Conservation (phyloP, 2,113 vertebrate genomes). For the Piliocolobus tephrosceles region DNA sequence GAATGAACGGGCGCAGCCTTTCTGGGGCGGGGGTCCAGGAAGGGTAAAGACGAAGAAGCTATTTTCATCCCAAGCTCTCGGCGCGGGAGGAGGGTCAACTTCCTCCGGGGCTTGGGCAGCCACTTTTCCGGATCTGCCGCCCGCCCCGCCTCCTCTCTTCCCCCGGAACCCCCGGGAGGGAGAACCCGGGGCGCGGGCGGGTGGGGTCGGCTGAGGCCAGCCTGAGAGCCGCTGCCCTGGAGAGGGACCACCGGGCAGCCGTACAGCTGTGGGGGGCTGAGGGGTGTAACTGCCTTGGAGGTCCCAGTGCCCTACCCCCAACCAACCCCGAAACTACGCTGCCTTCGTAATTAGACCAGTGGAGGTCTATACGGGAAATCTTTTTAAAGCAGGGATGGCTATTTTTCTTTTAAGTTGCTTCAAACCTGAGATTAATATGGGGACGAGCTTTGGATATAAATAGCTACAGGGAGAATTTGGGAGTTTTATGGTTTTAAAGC, state of each 20-base stretch:
- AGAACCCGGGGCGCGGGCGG: not conserved
- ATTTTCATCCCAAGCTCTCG: slow-evolving; percentile 1
- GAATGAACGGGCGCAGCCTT: not conserved
- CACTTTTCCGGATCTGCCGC: slow-evolving; percentile 42
- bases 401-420: slow-evolving; percentile 61
- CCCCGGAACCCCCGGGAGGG: not conserved
- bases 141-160: not conserved
- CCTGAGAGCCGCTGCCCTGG: not conserved
- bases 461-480: slow-evolving; percentile 56
- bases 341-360: not conserved
- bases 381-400: not conserved
- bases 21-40: not conserved
- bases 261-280: not conserved
- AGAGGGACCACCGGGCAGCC: not conserved
- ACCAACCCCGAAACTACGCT: not conserved
- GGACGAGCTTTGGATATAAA: slow-evolving; percentile 59
- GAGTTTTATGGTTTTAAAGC: slow-evolving; percentile 51
- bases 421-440: slow-evolving; percentile 48
- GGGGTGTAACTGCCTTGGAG: not conserved
- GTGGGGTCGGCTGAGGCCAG: not conserved
- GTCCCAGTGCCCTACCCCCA: not conserved
- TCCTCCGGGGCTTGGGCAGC: slow-evolving; percentile 34
- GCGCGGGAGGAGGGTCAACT: slow-evolving; percentile 34
- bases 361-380: not conserved
- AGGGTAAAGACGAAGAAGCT: slow-evolving; percentile 25